Evolutionary conservation across 2,888 invertebrate genomes (phyloP), one percentile per base, ranked within the genome.

Genomic region (Notodonta ziczac): DNA sequence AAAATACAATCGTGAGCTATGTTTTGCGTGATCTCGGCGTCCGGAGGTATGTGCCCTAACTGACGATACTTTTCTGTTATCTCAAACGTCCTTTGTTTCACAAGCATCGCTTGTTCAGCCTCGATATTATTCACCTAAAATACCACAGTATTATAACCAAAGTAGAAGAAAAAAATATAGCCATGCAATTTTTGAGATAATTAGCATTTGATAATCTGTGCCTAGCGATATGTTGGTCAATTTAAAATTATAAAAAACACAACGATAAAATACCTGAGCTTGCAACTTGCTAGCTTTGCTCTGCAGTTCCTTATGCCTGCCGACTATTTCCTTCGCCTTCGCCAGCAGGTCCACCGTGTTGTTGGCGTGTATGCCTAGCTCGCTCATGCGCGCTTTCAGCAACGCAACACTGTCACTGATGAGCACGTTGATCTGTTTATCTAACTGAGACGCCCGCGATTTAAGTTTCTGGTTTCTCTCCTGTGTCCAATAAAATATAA

Each of bases 381-480:
- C 98, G 76, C 96, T 97, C 96, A 99, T 97, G 67, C 98, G 95
- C 54, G 97, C 96, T 87, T 98, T 98, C 51, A 99, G 93, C 72
- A 98, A 92, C 40, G 96, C 96, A 14, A 98, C 98, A 81, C 98
- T 98, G 86, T 99, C 98, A 78, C 97, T 97, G 71, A 98, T 98
- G 68, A 99, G 93, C 65, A 97, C 97, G 85, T 96, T 97, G 69
- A 99, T 98, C 94, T 98, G 98, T 85, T 98, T 98, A 82, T 98
- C 98, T 74, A 99, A 91, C 87, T 98, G 98, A n/a, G 97, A 97
- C 53, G 97, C 97, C 62, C 98, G 95, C 61, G 96, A 97, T 86
- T 97, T 96, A 67, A 98, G 89, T 78, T 96, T 96, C 77, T 96
- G 95, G 88, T 98, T 98, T 63, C 97, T 95, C 81, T 97, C 97